A percentile compares a stretch with the other conserved stretches of the same genome.
Evolutionary conservation across 1,140 invertebrate species (phyloP).

Genomic region (Pararge aegeria): DNA sequence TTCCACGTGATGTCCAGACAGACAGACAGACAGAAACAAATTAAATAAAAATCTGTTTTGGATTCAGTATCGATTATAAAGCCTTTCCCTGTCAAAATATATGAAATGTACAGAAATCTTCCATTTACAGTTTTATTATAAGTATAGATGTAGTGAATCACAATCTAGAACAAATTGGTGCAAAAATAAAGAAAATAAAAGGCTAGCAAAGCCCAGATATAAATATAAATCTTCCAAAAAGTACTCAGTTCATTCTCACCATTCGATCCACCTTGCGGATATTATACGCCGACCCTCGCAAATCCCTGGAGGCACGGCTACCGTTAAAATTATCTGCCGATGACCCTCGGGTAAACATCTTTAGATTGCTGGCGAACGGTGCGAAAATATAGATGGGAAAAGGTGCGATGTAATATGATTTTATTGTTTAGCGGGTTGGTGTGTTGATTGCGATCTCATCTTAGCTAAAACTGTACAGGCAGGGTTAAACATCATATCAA

Average conservation of each 20-base stretch:
- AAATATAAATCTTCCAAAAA: not conserved
- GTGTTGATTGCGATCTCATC: not conserved
- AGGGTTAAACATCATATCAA: too few relatives aligned
- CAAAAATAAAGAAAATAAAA: too few relatives aligned
- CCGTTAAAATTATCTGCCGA: constrained; percentile 2
- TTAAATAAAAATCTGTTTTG: too few relatives aligned
- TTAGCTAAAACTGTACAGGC: not conserved
- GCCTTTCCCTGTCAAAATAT: too few relatives aligned
- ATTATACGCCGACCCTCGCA: constrained; percentile 8
- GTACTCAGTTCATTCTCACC: not conserved
- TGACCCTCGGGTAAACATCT: constrained; percentile 8
- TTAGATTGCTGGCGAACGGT: not conserved
- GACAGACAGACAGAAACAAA: too few relatives aligned
- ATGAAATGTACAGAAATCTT: too few relatives aligned
- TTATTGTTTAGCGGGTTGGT: not conserved
- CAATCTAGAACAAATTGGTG: too few relatives aligned
- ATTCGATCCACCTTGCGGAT: not conserved
- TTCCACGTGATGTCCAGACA: too few relatives aligned
- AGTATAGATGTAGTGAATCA: too few relatives aligned
- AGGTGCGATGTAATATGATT: not conserved
- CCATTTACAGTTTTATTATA: too few relatives aligned
- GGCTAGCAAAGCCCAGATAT: not conserved
- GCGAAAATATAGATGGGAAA: not conserved
- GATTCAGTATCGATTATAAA: too few relatives aligned
- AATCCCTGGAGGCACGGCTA: not conserved